Evolutionary conservation across 2,797 vertebrate genomes (phyloP), one percentile per base, ranked within the genome.

Genomic region (Acropternis orthonyx): DNA sequence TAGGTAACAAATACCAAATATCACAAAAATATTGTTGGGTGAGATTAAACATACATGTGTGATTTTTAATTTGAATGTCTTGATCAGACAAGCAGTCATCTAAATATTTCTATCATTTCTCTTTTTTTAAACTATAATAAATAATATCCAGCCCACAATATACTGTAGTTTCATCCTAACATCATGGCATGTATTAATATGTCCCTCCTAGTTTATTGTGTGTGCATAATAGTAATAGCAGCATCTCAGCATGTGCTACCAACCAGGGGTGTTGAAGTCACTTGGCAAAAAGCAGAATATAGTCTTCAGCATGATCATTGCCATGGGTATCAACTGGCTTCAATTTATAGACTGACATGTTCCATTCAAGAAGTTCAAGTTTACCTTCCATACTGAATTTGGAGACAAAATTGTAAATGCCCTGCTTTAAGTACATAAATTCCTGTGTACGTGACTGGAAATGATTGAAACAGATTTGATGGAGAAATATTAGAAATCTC

Each of bases 51-150:
- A 77, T 24, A 71, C 5, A 5, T 12, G 5, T 12, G 1, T 12
- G 8, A n/a, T 72, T 80, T 65, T 20, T 27, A 30, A 78, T 71
- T 71, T 65, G 2, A 88, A 43, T 46, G 5, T 43, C 62, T 86
- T 43, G 3, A 3, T 61, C 0, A 0, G 9, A 8, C 44, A 46
- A 91, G 2, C 7, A 44, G 2, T 85, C 14, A 58, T 49, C 12
- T 72, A 56, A 93, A 61, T 74, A 62, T 68, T 72, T 65, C 17
- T 62, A 9, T 41, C 0, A 43, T 51, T 48, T 72, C 7, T 72
- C 7, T 55, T 79, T 82, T 69, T 9, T 48, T 56, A 90, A 90
- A 44, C 3, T 23, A 7, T 54, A 82, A 63, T 7, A 18, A 72
- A 17, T 72, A 81, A 59, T 32, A 39, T 39, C 66, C 77, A 80